A percentile compares a stretch with the other conserved stretches of the same genome.
Evolutionary conservation across 2,888 invertebrate species (phyloP).

Genomic region (Yponomeuta plumbellus): DNA sequence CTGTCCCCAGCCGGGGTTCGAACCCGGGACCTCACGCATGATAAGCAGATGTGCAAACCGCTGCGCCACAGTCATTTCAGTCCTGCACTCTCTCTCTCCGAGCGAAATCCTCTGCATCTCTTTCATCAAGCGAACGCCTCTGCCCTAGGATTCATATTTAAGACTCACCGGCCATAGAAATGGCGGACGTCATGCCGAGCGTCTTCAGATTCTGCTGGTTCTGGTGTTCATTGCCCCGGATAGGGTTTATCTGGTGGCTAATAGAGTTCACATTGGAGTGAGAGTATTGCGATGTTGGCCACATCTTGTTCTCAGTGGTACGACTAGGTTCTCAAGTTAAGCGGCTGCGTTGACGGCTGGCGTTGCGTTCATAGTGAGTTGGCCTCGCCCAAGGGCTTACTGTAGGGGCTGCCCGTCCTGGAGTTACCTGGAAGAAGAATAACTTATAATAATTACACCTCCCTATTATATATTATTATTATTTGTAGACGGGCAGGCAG

Average conservation of each 20-base stretch:
- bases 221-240: constrained; percentile 62
- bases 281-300: constrained; percentile 72
- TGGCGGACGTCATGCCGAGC: constrained; percentile 95
- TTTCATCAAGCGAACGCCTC: too few species aligned
- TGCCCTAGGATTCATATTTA: neutral
- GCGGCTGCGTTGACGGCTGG: neutral
- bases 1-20: too few species aligned
- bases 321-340: neutral
- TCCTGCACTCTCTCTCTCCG: too few species aligned
- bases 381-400: neutral
- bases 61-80: too few species aligned
- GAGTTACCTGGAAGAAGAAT: neutral
- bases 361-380: neutral
- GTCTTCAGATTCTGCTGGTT: constrained; percentile 79
- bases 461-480: too few species aligned
- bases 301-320: constrained; percentile 54
- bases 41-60: too few species aligned
- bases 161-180: constrained; percentile 86
- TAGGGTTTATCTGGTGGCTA: constrained; percentile 26
- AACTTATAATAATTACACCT: too few species aligned
- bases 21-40: too few species aligned
- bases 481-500: too few species aligned
- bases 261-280: constrained; percentile 49
- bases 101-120: too few species aligned
- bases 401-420: neutral